A percentile compares a stretch with the other conserved stretches of the same genome.
These are phyloP conservation scores for Alfaro cultratus DNA, from an alignment of 2,797 vertebrate genomes.

Conservation along the genomic window DNA sequence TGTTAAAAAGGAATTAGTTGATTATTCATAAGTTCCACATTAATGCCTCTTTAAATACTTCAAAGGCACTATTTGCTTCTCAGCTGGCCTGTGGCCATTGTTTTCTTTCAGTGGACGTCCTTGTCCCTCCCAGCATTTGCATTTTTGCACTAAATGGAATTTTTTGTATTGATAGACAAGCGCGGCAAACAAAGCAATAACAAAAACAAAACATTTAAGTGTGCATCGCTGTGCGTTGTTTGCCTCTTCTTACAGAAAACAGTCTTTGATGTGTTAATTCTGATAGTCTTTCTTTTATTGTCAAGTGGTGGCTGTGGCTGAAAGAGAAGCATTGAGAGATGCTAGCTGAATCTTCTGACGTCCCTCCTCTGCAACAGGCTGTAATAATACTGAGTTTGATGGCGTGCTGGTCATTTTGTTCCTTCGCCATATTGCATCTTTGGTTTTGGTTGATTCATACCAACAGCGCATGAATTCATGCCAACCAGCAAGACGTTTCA, in stretches of 20 bases:
- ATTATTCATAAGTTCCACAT: constrained; percentile 87
- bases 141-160: constrained; percentile 92
- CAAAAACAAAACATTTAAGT: constrained; percentile 88
- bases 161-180: constrained; percentile 86
- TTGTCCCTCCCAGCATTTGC: constrained; percentile 85
- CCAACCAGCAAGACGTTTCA: not conserved
- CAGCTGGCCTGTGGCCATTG: constrained; percentile 82
- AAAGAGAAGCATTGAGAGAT: constrained; percentile 51
- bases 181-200: constrained; percentile 73
- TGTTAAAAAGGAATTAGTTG: constrained; percentile 85
- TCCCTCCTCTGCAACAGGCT: constrained; percentile 34
- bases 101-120: constrained; percentile 85
- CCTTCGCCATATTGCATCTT: not conserved
- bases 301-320: constrained; percentile 83
- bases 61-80: constrained; percentile 85
- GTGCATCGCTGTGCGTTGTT: constrained; percentile 84
- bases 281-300: constrained; percentile 77
- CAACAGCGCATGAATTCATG: not conserved
- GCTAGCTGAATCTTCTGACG: constrained; percentile 45
- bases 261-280: constrained; percentile 96
- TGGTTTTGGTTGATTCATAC: not conserved
- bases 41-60: constrained; percentile 88
- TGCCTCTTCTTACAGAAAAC: constrained; percentile 68
- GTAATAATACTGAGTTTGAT: constrained; percentile 27
- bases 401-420: not conserved